Evolutionary conservation across 2,113 vertebrate species (phyloP).

Genomic region (Cathartes aura): DNA sequence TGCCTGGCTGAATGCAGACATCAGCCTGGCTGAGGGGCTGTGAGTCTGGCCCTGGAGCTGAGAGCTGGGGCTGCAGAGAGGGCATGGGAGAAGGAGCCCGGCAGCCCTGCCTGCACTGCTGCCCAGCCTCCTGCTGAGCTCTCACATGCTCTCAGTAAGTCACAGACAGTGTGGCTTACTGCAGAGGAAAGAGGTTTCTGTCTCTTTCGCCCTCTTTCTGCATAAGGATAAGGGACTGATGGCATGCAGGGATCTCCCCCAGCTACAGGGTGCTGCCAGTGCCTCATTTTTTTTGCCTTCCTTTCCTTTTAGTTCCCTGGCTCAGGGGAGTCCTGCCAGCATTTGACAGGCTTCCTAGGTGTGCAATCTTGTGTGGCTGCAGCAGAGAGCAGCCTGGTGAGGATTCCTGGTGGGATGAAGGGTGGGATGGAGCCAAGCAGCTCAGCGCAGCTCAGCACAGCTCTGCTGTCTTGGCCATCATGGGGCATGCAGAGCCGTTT

Average conservation of each 20-base stretch:
- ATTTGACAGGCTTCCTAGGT: neutral
- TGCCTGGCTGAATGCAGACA: neutral
- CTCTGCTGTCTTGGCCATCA: neutral
- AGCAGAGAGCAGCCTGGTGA: neutral
- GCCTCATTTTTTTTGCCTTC: neutral
- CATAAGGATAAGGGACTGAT: neutral
- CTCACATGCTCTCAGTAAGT: no score
- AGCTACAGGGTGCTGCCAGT: neutral
- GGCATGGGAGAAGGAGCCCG: neutral
- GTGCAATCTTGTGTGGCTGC: neutral
- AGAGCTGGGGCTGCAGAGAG: neutral
- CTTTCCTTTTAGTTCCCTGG: neutral
- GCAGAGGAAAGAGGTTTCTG: neutral
- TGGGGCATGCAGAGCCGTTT: neutral
- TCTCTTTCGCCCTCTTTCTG: neutral
- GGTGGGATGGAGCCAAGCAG: neutral
- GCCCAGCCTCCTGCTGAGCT: neutral
- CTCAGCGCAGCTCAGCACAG: neutral
- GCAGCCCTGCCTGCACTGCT: neutral
- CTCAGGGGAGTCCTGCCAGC: neutral
- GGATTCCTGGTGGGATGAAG: conserved; percentile 1
- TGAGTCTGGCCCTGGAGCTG: neutral
- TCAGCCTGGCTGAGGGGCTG: neutral
- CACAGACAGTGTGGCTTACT: neutral
- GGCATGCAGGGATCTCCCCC: neutral